Evolutionary conservation across 2,888 invertebrate species (phyloP), one percentile per base, ranked within the genome.

Genomic region (Drosophila stalkeri): DNA sequence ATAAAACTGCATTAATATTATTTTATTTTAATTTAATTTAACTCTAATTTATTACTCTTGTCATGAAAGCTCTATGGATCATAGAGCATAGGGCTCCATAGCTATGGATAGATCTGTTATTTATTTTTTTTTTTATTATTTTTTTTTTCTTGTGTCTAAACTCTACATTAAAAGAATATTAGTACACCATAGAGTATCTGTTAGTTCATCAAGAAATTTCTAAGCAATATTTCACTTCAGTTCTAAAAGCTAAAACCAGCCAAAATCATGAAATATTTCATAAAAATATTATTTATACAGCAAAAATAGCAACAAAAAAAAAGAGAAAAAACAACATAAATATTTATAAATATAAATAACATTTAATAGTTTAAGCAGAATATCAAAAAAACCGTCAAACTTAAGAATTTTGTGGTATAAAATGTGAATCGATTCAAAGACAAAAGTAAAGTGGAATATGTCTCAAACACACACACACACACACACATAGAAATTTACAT

Each of bases 401-500:
- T 11, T 41, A 9, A 20, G 39, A 55, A 64, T 64, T 20, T 56
- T 41, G 18, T 1, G 23, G 35, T 20, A 31, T 66, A 18, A 59
- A 67, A 23, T 27, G 18, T 6, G n/a, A 51, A 43, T 55, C 43
- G 27, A 35, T 39, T 44, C 35, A 47, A 59, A 37, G 54, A 46
- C 52, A 46, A 27, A 27, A 27, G 27, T 6, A 27, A 27, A 27
- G 27, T 6, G 27, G 27, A 5, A 5, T 27, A 27, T 27, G 18
- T n/a, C n/a, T n/a, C n/a, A n/a, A n/a, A 16, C 1, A n/a, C 12
- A 39, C 11, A 63, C 2, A 61, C 6, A n/a, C 23, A 54, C 4
- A 62, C 11, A 16, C 16, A 52, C 16, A 41, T 14, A 52, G 3
- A 62, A 56, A 66, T 67, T 65, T 68, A 20, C 60, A 23, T 61